phyloP scores from a whole-genome alignment of 2,888 invertebrate species.

The Siphonodentalium dalli region DNA sequence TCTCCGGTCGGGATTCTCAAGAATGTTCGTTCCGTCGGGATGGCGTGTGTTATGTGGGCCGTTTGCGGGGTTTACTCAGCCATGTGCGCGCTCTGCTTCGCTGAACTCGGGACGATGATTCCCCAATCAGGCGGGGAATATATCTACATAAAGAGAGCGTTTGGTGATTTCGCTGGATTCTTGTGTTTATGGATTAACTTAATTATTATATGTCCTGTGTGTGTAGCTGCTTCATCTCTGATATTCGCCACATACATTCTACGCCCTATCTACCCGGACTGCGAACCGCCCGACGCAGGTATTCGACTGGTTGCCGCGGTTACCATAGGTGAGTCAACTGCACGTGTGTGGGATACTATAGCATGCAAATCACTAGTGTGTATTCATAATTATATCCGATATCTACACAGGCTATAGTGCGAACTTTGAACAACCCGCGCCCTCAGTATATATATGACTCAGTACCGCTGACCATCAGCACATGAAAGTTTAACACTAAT shows the following conservation, averaged over 20 bases:
- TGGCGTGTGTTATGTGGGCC: conserved; percentile 88
- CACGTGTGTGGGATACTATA: no score
- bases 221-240: conserved; percentile 58
- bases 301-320: conserved; percentile 49
- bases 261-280: conserved; percentile 54
- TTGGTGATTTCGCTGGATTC: conserved; percentile 61
- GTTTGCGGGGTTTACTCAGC: conserved; percentile 80
- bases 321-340: conserved; percentile 48
- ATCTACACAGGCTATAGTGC: no score
- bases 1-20: conserved; percentile 89
- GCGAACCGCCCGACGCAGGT: conserved; percentile 48
- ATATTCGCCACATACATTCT: conserved; percentile 61
- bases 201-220: conserved; percentile 57
- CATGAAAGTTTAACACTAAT: no score
- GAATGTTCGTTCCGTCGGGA: conserved; percentile 75
- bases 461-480: no score
- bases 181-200: conserved; percentile 61
- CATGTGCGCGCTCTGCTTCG: conserved; percentile 86
- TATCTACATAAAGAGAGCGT: conserved; percentile 67
- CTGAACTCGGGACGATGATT: conserved; percentile 88
- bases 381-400: no score
- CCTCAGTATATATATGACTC: no score
- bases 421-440: no score
- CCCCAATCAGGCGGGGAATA: conserved; percentile 69
- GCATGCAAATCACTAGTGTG: not conserved